phyloP scores from a whole-genome alignment of 2,113 vertebrate genomes.

The Nesogale talazaci region DNA sequence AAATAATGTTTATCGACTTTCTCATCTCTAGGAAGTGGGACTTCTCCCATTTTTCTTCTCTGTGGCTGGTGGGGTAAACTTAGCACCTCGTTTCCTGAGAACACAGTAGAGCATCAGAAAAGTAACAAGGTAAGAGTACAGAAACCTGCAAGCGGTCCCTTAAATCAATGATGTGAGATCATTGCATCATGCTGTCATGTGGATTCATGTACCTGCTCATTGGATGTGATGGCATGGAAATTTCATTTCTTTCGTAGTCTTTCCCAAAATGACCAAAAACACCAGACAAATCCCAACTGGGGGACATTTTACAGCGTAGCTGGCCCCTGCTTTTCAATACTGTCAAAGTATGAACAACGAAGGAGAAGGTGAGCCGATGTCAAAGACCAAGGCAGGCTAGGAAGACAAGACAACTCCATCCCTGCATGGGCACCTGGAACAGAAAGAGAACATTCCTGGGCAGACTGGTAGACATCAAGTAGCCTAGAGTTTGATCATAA shows the following conservation, averaged over 20 bases:
- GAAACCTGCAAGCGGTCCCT: slow-evolving; percentile 20
- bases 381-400: background rate
- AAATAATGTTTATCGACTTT: background rate
- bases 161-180: slow-evolving; percentile 5
- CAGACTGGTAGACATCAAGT: slow-evolving; percentile 1
- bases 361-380: background rate
- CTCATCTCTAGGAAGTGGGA: background rate
- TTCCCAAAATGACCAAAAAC: slow-evolving; percentile 38
- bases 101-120: slow-evolving; percentile 36
- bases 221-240: background rate
- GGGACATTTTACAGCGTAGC: background rate
- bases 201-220: background rate
- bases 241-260: background rate
- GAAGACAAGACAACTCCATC: background rate
- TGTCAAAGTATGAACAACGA: background rate
- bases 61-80: background rate
- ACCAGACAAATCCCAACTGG: background rate
- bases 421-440: background rate
- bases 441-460: background rate
- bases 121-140: background rate
- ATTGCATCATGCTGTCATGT: background rate
- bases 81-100: slow-evolving; percentile 63
- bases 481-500: background rate
- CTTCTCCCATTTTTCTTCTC: background rate
- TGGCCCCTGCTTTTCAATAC: background rate